Base-by-base conservation (phyloP, 92 coral and sea anemone species). In the Pocillopora grandis region DNA sequence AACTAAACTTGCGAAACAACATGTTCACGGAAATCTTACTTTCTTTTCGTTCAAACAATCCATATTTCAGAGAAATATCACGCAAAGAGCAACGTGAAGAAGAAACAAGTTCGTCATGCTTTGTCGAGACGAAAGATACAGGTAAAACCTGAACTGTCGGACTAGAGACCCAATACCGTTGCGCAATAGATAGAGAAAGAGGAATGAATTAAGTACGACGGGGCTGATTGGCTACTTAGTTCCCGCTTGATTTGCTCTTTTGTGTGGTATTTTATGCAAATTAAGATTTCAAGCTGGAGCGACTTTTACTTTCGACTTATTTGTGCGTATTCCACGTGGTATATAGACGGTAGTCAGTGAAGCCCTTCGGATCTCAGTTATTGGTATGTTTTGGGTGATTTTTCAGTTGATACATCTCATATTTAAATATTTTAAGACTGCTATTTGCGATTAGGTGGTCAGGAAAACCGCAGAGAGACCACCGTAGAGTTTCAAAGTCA, bases 301-400 rank as follows among this genome's bases (percentile, higher is more conserved):
- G 62, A 78, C 27, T 75, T 21, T 75, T 15, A 64, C 66, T 64
- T 27, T 79, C 63, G 62, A 52, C 0, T 42, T 42, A 42, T 66
- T 66, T 21, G 83, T 42, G 2, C 16, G 17, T 80, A 80, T 80
- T 80, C 76, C 85, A 80, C 85, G 85, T 80, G 85, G 85, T 80
- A 42, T 58, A 19, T n/a, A 59, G 35, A 67, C 58, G 49, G 76
- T 33, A 69, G 58, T 36, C 58, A 59, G 58, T 69, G 35, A 65
- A 27, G 57, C 4, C 36, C 37, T 70, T 80, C n/a, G 76, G 85
- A 80, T 80, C 76, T 31, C 85, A 57, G 42, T 80, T 70, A 72
- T 80, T 63, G 85, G 85, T 80, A 80, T 69, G 85, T 80, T 70
- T 69, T 10, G 10, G 76, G 58, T 57, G 33, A 64, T 69, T 80